Percentiles rank a stretch among this genome's conserved stretches.
Conservation (phyloP, 2,888 invertebrate species). For the Linhomoeus sp. region DNA sequence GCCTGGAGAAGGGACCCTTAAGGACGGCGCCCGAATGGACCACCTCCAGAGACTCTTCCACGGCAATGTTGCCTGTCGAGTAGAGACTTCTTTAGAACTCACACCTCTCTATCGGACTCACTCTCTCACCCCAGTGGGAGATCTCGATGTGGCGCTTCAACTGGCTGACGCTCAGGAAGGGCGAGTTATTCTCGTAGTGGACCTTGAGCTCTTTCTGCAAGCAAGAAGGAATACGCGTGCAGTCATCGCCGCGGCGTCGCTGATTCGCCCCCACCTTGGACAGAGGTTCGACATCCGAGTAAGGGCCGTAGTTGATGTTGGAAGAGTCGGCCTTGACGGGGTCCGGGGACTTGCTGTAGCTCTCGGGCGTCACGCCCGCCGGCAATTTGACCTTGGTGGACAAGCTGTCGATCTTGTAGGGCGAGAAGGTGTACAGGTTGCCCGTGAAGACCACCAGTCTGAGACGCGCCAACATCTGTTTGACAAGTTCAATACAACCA, state of each 20-base stretch:
- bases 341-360: conserved; percentile 51
- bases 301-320: conserved; percentile 70
- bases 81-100: too few species aligned
- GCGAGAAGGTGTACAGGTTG: conserved; percentile 58
- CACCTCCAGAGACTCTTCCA: conserved; percentile 39
- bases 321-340: conserved; percentile 58
- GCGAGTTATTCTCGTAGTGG: conserved; percentile 87
- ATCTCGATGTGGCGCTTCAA: conserved; percentile 74
- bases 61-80: conserved; percentile 28
- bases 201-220: conserved; percentile 46
- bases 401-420: conserved; percentile 58
- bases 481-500: too few species aligned
- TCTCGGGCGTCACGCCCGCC: conserved; percentile 57
- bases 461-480: neutral
- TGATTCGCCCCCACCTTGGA: conserved; percentile 28
- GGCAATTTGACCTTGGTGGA: conserved; percentile 57
- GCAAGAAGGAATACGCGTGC: too few species aligned
- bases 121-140: conserved; percentile 83
- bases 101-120: too few species aligned
- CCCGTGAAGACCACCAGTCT: conserved; percentile 60
- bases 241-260: too few species aligned
- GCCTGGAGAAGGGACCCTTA: conserved; percentile 61
- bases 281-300: conserved; percentile 47
- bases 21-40: conserved; percentile 73
- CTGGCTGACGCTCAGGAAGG: conserved; percentile 75